Base-by-base conservation (phyloP, 2,797 vertebrate genomes). In the Natrix natrix region DNA sequence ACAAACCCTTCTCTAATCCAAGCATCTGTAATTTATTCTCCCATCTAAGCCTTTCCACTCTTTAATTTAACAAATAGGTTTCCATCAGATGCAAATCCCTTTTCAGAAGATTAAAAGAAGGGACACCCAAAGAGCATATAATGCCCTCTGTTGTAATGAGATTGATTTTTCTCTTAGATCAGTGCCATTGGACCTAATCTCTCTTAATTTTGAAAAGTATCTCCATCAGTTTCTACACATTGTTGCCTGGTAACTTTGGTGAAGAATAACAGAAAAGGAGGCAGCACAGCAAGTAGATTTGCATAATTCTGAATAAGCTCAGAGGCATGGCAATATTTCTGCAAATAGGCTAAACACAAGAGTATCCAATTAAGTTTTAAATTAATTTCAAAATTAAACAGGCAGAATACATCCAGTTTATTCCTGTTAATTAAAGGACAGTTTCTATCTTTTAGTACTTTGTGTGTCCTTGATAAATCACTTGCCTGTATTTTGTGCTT, bases 31-130 rank as follows among this genome's bases (percentile, higher is more conserved):
- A 93, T 95, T 96, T 96, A 91, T 91, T 94, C 91, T 91, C 8
- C 5, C 74, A 24, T 60, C 54, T 57, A 63, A 92, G 83, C 69
- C 1, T 86, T 93, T 16, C 78, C 59, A 24, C 26, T 43, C 8
- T 16, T 52, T 86, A 95, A 89, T 93, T 93, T 93, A 93, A 93
- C 43, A 88, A 93, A 92, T 88, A 16, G 28, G 92, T 93, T 94
- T 26, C 48, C 91, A 22, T 93, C 87, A 93, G 89, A 95, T 28
- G 93, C 61, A 94, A 95, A 95, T 93, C 43, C 6, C 17, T 92
- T 95, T 94, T 93, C 90, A 92, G 87, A 94, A 93, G 91, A 95
- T 96, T 97, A 78, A 74, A 95, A 94, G 13, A 93, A 56, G 43
- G 55, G 92, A 88, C 94, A 93, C 91, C 57, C 94, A 89, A 94